Evolutionary conservation across 2,797 vertebrate genomes (phyloP).

Genomic region (Tachyglossus aculeatus): DNA sequence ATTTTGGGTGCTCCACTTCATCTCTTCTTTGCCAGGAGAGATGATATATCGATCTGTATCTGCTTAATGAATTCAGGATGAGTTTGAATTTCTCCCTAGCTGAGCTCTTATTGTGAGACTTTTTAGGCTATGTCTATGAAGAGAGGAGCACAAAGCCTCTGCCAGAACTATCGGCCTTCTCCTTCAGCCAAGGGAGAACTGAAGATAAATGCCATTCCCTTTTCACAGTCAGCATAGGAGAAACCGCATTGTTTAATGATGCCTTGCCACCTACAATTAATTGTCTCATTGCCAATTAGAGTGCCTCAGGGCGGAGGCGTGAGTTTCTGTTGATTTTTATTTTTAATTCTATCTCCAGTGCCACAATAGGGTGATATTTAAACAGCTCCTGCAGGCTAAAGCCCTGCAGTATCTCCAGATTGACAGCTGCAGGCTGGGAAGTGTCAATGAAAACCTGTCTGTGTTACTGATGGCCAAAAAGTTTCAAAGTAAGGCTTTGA

Average conservation of each 20-base stretch:
- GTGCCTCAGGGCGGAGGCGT: background rate
- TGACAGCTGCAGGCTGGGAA: conserved; percentile 87
- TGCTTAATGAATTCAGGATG: background rate
- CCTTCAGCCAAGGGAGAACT: background rate
- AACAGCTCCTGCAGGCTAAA: conserved; percentile 85
- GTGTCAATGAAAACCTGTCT: conserved; percentile 87
- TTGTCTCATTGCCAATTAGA: rapidly evolving
- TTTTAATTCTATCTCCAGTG: conserved; percentile 61
- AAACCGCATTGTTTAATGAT: background rate
- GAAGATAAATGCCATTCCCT: background rate
- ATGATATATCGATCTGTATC: background rate
- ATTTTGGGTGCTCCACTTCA: background rate
- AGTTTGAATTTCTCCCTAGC: background rate
- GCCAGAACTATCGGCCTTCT: background rate
- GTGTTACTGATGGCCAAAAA: conserved; percentile 86
- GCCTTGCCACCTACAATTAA: background rate
- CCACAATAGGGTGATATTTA: conserved; percentile 87
- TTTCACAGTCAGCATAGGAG: background rate
- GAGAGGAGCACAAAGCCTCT: background rate
- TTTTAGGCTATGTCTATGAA: background rate
- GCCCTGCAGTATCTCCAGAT: conserved; percentile 87
- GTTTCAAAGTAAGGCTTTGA: conserved; percentile 75
- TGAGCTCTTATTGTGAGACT: too few relatives aligned
- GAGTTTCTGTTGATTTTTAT: conserved; percentile 7
- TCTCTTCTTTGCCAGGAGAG: background rate